Base-by-base conservation (phyloP, 1,140 invertebrate genomes). In the Leptinotarsa defecta region DNA sequence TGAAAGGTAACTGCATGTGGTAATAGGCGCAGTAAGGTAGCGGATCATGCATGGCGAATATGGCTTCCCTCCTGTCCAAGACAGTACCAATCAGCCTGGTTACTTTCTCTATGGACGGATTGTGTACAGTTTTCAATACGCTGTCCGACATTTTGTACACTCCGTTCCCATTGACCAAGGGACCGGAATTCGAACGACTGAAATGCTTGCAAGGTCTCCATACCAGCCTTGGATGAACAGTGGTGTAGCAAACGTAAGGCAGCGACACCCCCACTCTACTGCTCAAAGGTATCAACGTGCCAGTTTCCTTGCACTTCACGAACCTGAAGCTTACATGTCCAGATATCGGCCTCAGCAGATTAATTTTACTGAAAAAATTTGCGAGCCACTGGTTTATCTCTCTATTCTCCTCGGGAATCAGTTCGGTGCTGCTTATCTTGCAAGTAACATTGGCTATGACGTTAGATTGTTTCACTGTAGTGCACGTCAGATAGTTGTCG, bases 1-100 rank as follows among this genome's bases (percentile, higher is more conserved):
- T 86, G 49, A 94, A 90, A 0, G 93, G 92, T 76, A 92, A 84
- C 79, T 94, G 91, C 73, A 94, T 89, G 81, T 94, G 93, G 85
- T 94, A 94, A 81, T 94, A 94, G 3, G 92, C 93, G 79, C 92
- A 94, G 81, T 94, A 94, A 0, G 94, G 94, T 71, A 95, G 80
- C 0, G 93, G 94, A 81, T 95, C 94, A 93, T 93, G 94, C 78
- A 91, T 93, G 1, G 91, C 88, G 80, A 95, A 94, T 1, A 94
- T 85, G 1, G 92, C 92, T 81, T 94, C 92, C 11, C 92, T 87
- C 76, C 91, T 93, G 77, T 93, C 91, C 65, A 94, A 81, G 4
- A 93, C 90, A 0, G 90, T 91, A 4, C 91, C 89, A 52, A 92
- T 84, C 20, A 92, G 84, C 79, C 89, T 89, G 1, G 88, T 86